A percentile compares a stretch with the other conserved stretches of the same genome.
phyloP scores from a whole-genome alignment of 2,113 vertebrate species.

The Gobius niger region DNA sequence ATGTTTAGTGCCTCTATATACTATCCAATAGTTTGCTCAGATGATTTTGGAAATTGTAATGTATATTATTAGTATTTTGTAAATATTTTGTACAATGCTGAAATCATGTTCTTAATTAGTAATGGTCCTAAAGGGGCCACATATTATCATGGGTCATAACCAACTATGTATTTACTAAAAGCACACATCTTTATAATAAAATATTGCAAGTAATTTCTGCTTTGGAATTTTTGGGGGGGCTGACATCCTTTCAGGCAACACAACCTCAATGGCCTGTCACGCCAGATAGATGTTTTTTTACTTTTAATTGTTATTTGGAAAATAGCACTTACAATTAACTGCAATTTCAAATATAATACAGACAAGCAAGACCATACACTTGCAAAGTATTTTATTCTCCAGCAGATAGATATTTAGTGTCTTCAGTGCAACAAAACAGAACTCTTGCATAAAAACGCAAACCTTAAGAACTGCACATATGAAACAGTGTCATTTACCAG shows the following conservation, averaged over 20 bases:
- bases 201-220: neutral
- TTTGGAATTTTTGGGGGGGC: neutral
- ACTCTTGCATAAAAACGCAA: slow-evolving; percentile 40
- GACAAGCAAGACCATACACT: slow-evolving; percentile 20
- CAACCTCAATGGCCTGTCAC: too few relatives aligned
- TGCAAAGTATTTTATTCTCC: slow-evolving; percentile 63
- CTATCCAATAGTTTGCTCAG: slow-evolving; percentile 39
- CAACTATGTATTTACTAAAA: slow-evolving; percentile 46
- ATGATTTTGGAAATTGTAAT: slow-evolving; percentile 72
- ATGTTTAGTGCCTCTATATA: slow-evolving; percentile 26
- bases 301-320: neutral
- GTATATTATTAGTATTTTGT: slow-evolving; percentile 73
- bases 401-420: slow-evolving; percentile 16
- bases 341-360: neutral
- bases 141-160: slow-evolving; percentile 42
- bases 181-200: slow-evolving; percentile 66
- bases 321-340: too few relatives aligned
- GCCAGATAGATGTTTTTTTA: too few relatives aligned
- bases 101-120: slow-evolving; percentile 47
- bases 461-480: slow-evolving; percentile 41
- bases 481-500: slow-evolving; percentile 8
- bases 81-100: slow-evolving; percentile 76
- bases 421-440: slow-evolving; percentile 29
- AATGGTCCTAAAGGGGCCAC: slow-evolving; percentile 40
- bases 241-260: too few relatives aligned